phyloP scores from a whole-genome alignment of 2,113 vertebrate genomes.

The Bufo bufo region DNA sequence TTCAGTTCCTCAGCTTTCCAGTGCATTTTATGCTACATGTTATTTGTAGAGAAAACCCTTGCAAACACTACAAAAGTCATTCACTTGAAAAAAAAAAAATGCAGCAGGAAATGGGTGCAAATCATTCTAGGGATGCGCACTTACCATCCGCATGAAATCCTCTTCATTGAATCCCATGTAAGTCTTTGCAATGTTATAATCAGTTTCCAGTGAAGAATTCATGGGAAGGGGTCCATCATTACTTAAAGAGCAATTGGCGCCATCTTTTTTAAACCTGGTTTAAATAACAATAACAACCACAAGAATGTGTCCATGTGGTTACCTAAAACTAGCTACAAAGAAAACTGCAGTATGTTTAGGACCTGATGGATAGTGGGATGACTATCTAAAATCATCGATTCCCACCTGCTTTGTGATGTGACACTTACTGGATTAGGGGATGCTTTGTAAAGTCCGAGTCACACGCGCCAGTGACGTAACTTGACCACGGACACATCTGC shows the following conservation, averaged over 20 bases:
- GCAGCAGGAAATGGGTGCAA: background rate
- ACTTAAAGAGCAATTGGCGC: conserved; percentile 89
- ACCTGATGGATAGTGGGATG: too few relatives aligned
- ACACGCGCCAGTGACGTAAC: conserved; percentile 88
- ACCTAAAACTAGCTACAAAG: too few relatives aligned
- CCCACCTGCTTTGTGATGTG: too few relatives aligned
- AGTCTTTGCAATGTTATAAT: conserved; percentile 75
- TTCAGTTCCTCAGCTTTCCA: too few relatives aligned
- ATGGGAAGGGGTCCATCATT: conserved; percentile 92
- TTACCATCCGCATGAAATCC: conserved; percentile 88
- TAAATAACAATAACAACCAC: background rate
- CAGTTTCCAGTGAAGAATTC: conserved; percentile 79
- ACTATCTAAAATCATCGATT: too few relatives aligned
- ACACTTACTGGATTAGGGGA: conserved; percentile 80
- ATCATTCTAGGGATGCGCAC: conserved; percentile 48
- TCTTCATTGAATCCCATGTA: conserved; percentile 88
- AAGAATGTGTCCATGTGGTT: too few relatives aligned
- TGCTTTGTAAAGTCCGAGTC: conserved; percentile 79
- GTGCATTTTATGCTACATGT: too few relatives aligned
- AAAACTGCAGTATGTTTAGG: too few relatives aligned
- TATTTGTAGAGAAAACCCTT: too few relatives aligned
- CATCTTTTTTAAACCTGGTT: conserved; percentile 83
- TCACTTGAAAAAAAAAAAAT: too few relatives aligned
- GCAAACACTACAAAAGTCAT: too few relatives aligned
- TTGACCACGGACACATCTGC: conserved; percentile 91